phyloP scores from a whole-genome alignment of 1,140 invertebrate genomes.

The Trichomalopsis sarcophagae region DNA sequence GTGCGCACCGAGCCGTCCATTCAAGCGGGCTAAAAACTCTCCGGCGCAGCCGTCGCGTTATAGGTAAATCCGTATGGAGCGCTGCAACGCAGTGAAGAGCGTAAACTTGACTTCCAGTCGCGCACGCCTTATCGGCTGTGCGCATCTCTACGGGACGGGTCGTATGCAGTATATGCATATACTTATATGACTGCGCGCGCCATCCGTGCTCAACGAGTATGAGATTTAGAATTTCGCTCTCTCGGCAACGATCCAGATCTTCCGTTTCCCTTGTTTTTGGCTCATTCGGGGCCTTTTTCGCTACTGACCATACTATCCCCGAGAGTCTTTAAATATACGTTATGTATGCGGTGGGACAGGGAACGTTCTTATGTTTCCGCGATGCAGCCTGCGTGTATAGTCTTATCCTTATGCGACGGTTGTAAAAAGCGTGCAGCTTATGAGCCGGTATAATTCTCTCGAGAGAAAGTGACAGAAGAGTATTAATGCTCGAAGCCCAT shows the following conservation, averaged over 20 bases:
- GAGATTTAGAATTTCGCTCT: constrained; percentile 29
- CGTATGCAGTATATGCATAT: too few relatives aligned
- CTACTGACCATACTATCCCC: constrained; percentile 17
- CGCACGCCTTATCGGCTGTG: constrained; percentile 27
- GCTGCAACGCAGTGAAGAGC: background rate
- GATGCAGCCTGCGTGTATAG: background rate
- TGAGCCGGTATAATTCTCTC: background rate
- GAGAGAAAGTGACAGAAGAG: too few relatives aligned
- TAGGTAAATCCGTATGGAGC: background rate
- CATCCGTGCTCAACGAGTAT: background rate
- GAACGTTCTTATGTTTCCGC: background rate
- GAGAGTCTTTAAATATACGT: constrained; percentile 44
- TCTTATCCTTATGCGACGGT: background rate
- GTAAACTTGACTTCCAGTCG: constrained; percentile 34
- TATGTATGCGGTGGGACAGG: constrained; percentile 5
- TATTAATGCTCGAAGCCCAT: background rate
- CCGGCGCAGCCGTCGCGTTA: background rate
- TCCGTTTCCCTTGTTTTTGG: too few relatives aligned
- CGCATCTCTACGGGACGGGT: background rate
- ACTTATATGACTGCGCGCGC: background rate
- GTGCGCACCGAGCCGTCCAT: constrained; percentile 4
- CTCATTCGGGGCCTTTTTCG: constrained; percentile 18
- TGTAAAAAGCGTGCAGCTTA: background rate
- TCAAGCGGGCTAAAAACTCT: background rate
- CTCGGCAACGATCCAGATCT: constrained; percentile 42